These are phyloP conservation scores for Octonoba sinensis DNA, from an alignment of 2,888 invertebrate genomes.

Conservation along the genomic window DNA sequence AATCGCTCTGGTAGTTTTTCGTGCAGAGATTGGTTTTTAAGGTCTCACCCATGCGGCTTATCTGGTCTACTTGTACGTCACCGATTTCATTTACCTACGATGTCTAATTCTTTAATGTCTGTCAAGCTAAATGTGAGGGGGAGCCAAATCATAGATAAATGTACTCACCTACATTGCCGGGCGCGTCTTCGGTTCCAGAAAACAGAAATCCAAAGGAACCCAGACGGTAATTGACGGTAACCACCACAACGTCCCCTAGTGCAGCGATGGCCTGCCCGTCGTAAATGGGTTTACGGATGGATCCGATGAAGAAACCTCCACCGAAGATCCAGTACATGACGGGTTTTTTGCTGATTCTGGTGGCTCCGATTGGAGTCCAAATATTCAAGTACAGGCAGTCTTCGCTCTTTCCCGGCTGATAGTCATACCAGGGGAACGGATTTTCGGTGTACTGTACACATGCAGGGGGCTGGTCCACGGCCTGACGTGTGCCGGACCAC, in stretches of 20 bases:
- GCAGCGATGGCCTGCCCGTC: slow-evolving; percentile 74
- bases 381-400: slow-evolving; percentile 89
- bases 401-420: slow-evolving; percentile 72
- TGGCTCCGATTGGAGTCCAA: slow-evolving; percentile 77
- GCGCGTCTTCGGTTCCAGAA: slow-evolving; percentile 67
- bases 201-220: slow-evolving; percentile 73
- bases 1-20: too few species aligned
- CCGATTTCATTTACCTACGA: too few species aligned
- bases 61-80: too few species aligned
- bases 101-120: too few species aligned
- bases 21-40: too few species aligned
- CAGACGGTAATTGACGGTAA: slow-evolving; percentile 75
- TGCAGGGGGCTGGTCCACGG: slow-evolving; percentile 17
- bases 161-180: slow-evolving; percentile 69
- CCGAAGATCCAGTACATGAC: slow-evolving; percentile 78
- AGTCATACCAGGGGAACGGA: not conserved
- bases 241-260: slow-evolving; percentile 73
- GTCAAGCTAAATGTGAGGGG: too few species aligned
- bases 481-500: slow-evolving; percentile 39
- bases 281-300: slow-evolving; percentile 70
- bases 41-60: too few species aligned
- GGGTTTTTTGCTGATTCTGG: slow-evolving; percentile 71
- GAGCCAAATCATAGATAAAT: too few species aligned
- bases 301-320: slow-evolving; percentile 68
- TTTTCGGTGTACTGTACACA: slow-evolving; percentile 42